phyloP scores from a whole-genome alignment of 2,113 vertebrate species.

The Glareola pratincola region DNA sequence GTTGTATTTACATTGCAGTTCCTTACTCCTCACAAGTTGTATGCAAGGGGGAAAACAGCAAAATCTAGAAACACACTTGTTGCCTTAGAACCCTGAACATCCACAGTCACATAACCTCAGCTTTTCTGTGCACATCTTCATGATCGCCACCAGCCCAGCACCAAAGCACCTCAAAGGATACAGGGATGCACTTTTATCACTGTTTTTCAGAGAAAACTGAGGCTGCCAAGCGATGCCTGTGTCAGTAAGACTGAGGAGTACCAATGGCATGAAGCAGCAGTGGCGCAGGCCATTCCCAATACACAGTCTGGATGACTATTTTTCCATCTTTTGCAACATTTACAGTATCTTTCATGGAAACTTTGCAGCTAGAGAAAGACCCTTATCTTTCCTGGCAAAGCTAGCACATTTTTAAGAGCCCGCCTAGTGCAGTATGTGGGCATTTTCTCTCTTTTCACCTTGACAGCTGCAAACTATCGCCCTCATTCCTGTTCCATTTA shows the following conservation, averaged over 20 bases:
- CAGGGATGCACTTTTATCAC: fast-evolving
- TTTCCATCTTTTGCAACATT: not conserved
- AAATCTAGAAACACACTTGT: not conserved
- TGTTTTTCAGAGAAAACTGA: not conserved
- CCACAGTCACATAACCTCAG: not conserved
- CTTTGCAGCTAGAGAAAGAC: not conserved
- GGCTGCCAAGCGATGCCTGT: not conserved
- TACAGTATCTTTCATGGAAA: not conserved
- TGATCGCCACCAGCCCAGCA: not conserved
- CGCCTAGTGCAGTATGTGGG: not conserved
- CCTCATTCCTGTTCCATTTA: slow-evolving; percentile 24
- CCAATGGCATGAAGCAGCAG: not conserved
- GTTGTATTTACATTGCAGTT: not conserved
- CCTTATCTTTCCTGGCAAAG: slow-evolving; percentile 29
- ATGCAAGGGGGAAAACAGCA: not conserved
- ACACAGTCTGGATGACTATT: fast-evolving
- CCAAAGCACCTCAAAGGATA: not conserved
- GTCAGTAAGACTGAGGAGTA: not conserved
- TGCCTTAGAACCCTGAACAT: not conserved
- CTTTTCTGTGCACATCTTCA: fast-evolving
- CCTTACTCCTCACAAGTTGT: not conserved
- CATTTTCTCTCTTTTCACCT: slow-evolving; percentile 63
- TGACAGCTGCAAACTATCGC: slow-evolving; percentile 17
- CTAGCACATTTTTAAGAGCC: not conserved
- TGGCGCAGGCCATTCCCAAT: not conserved